These are phyloP conservation scores for Pseudobourletiella spinata DNA, from an alignment of 1,140 invertebrate species.

Conservation along the genomic window DNA sequence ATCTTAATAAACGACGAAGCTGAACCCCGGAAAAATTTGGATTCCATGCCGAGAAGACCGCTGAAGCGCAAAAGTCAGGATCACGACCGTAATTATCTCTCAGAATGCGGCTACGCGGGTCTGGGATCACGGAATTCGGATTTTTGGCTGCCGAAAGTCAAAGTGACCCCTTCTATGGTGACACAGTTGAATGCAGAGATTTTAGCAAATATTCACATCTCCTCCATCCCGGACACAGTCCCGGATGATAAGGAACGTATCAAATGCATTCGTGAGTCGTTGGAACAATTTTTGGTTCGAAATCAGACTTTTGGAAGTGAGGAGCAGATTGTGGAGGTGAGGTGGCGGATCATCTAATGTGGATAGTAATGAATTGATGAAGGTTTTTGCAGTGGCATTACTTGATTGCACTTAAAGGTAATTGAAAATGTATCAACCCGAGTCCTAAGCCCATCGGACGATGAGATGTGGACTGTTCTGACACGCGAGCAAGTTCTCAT, in stretches of 20 bases:
- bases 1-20: constrained; percentile 1
- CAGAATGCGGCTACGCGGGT: background rate
- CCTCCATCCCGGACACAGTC: background rate
- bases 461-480: background rate
- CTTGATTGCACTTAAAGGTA: no score
- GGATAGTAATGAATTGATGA: no score
- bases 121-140: background rate
- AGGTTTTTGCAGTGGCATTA: no score
- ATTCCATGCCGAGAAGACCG: background rate
- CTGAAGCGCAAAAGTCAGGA: constrained; percentile 6
- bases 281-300: background rate
- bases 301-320: background rate
- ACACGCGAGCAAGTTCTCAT: background rate
- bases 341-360: background rate
- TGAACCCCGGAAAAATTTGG: background rate
- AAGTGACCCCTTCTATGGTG: constrained; percentile 2
- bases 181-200: background rate
- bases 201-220: background rate
- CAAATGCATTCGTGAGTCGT: background rate
- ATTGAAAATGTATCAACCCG: background rate
- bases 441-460: background rate
- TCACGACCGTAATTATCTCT: background rate
- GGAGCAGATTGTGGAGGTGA: background rate
- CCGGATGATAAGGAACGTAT: background rate
- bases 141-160: constrained; percentile 4